phyloP scores from a whole-genome alignment of 2,797 vertebrate species.

The Sebastiscus albofasciatus region DNA sequence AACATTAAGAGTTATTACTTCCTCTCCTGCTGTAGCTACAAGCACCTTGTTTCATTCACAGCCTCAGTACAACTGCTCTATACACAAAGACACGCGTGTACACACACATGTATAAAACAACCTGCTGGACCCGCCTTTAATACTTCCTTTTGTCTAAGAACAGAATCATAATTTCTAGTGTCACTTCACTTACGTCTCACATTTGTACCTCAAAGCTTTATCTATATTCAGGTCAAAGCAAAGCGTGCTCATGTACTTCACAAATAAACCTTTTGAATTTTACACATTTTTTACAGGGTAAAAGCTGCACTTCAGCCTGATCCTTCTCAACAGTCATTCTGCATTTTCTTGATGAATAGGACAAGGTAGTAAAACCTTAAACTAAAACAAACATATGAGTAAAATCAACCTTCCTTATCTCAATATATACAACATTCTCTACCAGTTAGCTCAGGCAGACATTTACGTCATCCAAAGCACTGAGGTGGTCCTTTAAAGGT shows the following conservation, averaged over 20 bases:
- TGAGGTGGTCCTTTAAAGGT: neutral
- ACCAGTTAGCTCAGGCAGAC: neutral
- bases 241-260: neutral
- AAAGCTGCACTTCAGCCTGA: neutral
- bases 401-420: neutral
- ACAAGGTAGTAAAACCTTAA: neutral
- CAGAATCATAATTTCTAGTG: neutral
- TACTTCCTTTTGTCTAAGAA: neutral
- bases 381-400: neutral
- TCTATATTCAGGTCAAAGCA: conserved; percentile 10
- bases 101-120: neutral
- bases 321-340: neutral
- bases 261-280: neutral
- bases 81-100: conserved; percentile 5
- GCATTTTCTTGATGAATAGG: neutral
- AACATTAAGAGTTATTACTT: conserved; percentile 84
- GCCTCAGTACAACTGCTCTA: conserved; percentile 42
- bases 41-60: conserved; percentile 69
- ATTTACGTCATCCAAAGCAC: neutral
- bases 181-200: neutral
- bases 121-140: neutral
- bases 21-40: conserved; percentile 74
- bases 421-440: too few relatives aligned
- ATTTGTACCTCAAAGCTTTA: neutral
- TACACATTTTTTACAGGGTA: neutral